Base-by-base conservation (phyloP, 2,797 vertebrate genomes). In the Pogonophryne albipinna region DNA sequence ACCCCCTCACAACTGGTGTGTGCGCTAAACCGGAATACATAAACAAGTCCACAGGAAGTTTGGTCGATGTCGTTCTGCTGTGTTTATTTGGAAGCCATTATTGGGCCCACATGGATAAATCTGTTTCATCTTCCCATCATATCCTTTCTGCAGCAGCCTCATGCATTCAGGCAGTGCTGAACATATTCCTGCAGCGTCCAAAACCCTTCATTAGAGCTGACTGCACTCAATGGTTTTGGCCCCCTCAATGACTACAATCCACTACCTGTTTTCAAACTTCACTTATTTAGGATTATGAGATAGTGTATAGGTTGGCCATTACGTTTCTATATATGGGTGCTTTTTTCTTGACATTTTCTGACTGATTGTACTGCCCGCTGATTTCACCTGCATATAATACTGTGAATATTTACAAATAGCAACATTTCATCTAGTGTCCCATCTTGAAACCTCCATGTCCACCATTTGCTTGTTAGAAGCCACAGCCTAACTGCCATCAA, bases 21-120 rank as follows among this genome's bases (percentile, higher is more conserved):
- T 10, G 42, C 0, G 2, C 3, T 12, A 4, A 38, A 1, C 38
- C 51, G 52, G 38, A 52, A 38, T 13, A 8, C 31, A 60, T 71
- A 74, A 84, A 74, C 45, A 71, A 50, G 65, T 53, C 10, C 47
- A 66, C 80, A 81, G 78, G 61, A 86, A 61, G 78, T 71, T 62
- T 71, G 41, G 44, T 57, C 47, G 66, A 15, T 20, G 15, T 67
- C 55, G 9, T 9, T 44, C 23, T 68, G 61, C 44, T 2, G 1
- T 80, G 80, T 83, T 79, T 70, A 73, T 27, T 41, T 67, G 3
- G 12, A n/a, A 65, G 23, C 16, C 41, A 2, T 27, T 15, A 61
- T 47, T n/a, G 3, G 20, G 9, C 20, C 15, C 19, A 13, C 19
- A 50, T 23, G 15, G 7, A 66, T 46, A 16, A 7, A 49, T 66